phyloP scores from a whole-genome alignment of 2,113 vertebrate genomes.

The Salvelinus fontinalis region DNA sequence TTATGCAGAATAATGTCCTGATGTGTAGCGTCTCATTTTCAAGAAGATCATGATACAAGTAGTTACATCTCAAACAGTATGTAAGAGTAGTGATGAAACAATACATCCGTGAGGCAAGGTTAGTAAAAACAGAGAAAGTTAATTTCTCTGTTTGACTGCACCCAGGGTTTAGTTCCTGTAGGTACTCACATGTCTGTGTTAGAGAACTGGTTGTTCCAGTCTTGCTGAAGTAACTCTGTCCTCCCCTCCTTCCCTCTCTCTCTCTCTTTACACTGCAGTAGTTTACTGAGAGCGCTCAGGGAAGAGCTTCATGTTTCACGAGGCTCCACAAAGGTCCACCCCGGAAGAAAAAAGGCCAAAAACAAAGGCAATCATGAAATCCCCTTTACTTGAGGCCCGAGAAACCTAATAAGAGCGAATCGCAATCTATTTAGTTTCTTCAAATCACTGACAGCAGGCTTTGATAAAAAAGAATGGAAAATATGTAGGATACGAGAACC shows the following conservation, averaged over 20 bases:
- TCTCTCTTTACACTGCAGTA: slow-evolving; percentile 32
- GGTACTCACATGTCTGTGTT: slow-evolving; percentile 52
- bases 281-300: slow-evolving; percentile 5
- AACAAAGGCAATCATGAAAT: slow-evolving; percentile 72
- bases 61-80: slow-evolving; percentile 48
- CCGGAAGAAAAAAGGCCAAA: background rate
- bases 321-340: background rate
- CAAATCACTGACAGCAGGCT: slow-evolving; percentile 78
- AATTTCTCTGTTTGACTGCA: slow-evolving; percentile 57
- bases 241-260: slow-evolving; percentile 6
- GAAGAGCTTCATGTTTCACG: slow-evolving; percentile 12
- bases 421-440: slow-evolving; percentile 79
- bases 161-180: slow-evolving; percentile 50
- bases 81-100: too few species aligned
- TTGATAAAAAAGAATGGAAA: slow-evolving; percentile 77
- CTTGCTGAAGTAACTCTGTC: background rate
- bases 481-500: slow-evolving; percentile 74
- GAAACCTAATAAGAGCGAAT: slow-evolving; percentile 75
- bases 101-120: too few species aligned
- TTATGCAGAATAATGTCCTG: too few species aligned
- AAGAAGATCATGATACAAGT: too few species aligned
- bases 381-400: slow-evolving; percentile 55
- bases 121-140: too few species aligned
- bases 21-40: too few species aligned
- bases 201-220: slow-evolving; percentile 48